These are phyloP conservation scores for Lytechinus pictus DNA, from an alignment of 35 echinoderm and acorn worm species.

Conservation along the genomic window DNA sequence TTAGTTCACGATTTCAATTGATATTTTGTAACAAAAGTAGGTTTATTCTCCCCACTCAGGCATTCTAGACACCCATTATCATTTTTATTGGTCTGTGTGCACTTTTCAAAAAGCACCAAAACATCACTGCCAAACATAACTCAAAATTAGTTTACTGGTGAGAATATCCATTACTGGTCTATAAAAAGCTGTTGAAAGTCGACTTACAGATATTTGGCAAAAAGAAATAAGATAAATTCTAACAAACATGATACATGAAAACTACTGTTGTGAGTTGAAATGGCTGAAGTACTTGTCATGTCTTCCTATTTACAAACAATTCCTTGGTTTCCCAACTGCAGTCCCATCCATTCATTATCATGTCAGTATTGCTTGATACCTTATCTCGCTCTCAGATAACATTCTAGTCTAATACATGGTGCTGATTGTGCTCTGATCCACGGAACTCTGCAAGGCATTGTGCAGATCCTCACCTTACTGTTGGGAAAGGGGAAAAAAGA, in stretches of 20 bases:
- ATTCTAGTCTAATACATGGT: not conserved
- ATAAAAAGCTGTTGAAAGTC: not conserved
- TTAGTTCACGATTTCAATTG: too few relatives aligned
- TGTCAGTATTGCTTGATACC: conserved; percentile 3
- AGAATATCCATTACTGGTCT: not conserved
- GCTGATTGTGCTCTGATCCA: not conserved
- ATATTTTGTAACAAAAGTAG: too few relatives aligned
- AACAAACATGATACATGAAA: not conserved
- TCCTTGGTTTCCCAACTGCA: not conserved
- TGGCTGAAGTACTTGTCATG: not conserved
- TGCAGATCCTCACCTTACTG: not conserved
- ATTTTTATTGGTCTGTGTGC: too few relatives aligned
- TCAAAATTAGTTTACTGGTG: too few relatives aligned
- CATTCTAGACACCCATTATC: too few relatives aligned
- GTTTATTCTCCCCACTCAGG: too few relatives aligned
- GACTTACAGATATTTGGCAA: not conserved
- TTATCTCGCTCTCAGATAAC: not conserved
- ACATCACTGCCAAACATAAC: too few relatives aligned
- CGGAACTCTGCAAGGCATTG: not conserved
- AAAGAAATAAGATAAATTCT: not conserved
- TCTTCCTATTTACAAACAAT: not conserved
- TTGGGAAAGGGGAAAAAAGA: not conserved
- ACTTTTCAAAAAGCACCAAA: too few relatives aligned
- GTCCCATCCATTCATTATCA: not conserved
- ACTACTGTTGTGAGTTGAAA: not conserved